Base-by-base conservation (phyloP, 1,140 invertebrate species). In the Drosophila subobscura region DNA sequence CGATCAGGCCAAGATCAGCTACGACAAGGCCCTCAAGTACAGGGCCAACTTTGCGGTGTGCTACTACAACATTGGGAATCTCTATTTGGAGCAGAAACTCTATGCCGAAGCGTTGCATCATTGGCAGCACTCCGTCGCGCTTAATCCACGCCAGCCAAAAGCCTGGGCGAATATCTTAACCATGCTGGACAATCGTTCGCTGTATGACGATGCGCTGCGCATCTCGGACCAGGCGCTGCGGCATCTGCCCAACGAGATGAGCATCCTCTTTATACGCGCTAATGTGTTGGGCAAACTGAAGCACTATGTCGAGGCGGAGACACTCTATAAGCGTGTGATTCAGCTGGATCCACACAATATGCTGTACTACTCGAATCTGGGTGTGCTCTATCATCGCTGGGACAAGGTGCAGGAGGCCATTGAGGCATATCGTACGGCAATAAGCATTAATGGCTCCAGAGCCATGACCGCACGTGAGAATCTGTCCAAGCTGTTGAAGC, bases 351-450 rank as follows among this genome's bases (percentile, higher is more conserved):
- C 93, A n/a, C 91, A 92, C 12, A 94, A 95, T 88, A 93, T 95
- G 14, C 93, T 96, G 7, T 97, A 96, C 92, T 95, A 95, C 88
- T 94, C 95, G 4, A 98, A 99, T 93, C 93, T 99, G 76, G 90
- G 97, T 67, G 97, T 99, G 25, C 92, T 99, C 1, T 99, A 98
- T 92, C 98, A 99, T 92, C 94, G 97, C 40, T 98, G 97, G 97
- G 95, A 96, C 53, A 97, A 96, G 92, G 93, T 94, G 68, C 91
- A 94, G 1, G 91, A 94, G 68, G 97, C 97, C 3, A 94, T 95
- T 86, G 84, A 93, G 56, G 94, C 95, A 91, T 99, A 99, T 86
- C 92, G 92, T 57, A 94, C 93, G 90, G 96, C 97, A 8, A 86
- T 91, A 16, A 74, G 78, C 33, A 52, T 84, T 1, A 89, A 89